A percentile compares a stretch with the other conserved stretches of the same genome.
phyloP scores from a whole-genome alignment of 64 coral and sea anemone species.

The Anthopleura sola region DNA sequence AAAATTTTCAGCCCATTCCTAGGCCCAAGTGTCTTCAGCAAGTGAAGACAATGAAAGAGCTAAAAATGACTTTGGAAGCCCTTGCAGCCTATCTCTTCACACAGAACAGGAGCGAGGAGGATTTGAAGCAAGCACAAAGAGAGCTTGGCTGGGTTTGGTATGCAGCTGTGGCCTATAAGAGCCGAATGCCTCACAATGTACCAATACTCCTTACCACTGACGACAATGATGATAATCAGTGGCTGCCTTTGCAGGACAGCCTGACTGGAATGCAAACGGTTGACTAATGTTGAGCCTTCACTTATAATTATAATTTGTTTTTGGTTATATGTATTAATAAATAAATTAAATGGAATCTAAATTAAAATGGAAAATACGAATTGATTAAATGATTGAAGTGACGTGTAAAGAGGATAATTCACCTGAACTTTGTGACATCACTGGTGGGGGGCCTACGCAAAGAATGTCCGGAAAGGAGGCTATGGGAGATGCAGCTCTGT shows the following conservation, averaged over 20 bases:
- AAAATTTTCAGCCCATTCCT: neutral
- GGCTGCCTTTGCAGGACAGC: neutral
- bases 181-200: neutral
- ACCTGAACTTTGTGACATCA: too few relatives aligned
- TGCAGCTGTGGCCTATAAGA: neutral
- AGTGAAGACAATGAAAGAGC: too few relatives aligned
- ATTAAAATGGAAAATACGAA: too few relatives aligned
- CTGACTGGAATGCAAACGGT: neutral
- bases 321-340: too few relatives aligned
- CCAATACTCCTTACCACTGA: neutral
- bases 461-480: too few relatives aligned
- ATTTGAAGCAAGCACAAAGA: neutral
- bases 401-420: too few relatives aligned
- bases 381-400: too few relatives aligned
- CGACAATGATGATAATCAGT: neutral
- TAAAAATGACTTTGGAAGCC: neutral
- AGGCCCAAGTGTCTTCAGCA: neutral
- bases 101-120: neutral
- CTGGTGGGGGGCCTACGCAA: too few relatives aligned
- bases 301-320: neutral
- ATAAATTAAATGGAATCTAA: too few relatives aligned
- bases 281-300: neutral
- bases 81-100: neutral
- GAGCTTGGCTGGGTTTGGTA: neutral
- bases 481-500: too few relatives aligned